Evolutionary conservation across 2,113 vertebrate species (phyloP).

Genomic region (Micronycteris hirsuta): DNA sequence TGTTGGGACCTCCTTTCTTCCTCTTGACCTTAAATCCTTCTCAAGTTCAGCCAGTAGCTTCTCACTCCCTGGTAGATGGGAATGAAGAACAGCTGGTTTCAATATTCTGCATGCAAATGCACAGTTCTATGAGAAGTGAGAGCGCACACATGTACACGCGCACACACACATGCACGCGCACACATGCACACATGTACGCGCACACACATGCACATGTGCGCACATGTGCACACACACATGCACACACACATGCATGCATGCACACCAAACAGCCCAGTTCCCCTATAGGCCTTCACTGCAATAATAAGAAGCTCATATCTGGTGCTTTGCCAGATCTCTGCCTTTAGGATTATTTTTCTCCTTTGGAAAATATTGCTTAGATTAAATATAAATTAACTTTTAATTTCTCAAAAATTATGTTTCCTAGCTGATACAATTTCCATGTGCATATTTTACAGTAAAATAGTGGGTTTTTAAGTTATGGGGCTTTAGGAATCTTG

Average conservation of each 20-base stretch:
- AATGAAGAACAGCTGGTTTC: not conserved
- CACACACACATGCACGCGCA: too few species aligned
- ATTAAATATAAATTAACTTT: conserved; percentile 10
- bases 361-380: not conserved
- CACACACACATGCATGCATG: not conserved
- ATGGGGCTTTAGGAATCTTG: not conserved
- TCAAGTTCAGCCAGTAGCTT: not conserved
- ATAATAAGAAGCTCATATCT: not conserved
- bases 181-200: not conserved
- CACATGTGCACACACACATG: too few species aligned
- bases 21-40: not conserved
- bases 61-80: not conserved
- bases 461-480: not conserved
- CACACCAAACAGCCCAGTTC: not conserved
- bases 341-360: not conserved
- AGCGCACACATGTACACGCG: not conserved
- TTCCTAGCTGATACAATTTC: not conserved
- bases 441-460: not conserved
- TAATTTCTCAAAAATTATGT: not conserved
- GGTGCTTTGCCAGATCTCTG: too few species aligned
- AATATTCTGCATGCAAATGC: not conserved
- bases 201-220: too few species aligned
- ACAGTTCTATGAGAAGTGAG: not conserved
- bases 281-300: not conserved
- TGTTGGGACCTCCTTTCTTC: not conserved